These are phyloP conservation scores for Denticeps clupeoides DNA, from an alignment of 2,797 vertebrate species.

Conservation along the genomic window DNA sequence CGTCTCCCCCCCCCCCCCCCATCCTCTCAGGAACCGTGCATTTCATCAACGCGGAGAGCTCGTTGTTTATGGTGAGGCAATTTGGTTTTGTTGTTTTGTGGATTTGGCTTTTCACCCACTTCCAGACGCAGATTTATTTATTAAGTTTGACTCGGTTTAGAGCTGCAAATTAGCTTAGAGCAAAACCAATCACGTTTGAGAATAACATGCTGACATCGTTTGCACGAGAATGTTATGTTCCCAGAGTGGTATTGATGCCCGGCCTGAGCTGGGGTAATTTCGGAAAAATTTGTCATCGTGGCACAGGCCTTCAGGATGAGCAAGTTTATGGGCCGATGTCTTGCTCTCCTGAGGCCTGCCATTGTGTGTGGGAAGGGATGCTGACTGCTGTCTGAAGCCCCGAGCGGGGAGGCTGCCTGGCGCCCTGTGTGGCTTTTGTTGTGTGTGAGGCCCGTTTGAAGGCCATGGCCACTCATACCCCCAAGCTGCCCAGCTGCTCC, in stretches of 20 bases:
- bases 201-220: neutral
- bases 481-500: constrained; percentile 1
- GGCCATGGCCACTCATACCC: neutral
- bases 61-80: constrained; percentile 4
- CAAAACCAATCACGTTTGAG: neutral
- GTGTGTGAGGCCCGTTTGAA: neutral
- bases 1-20: neutral
- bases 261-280: no score
- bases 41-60: neutral
- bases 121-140: neutral
- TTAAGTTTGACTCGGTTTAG: neutral
- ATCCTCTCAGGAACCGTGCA: constrained; percentile 1
- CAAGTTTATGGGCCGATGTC: no score
- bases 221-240: no score
- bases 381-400: neutral
- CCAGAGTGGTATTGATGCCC: no score
- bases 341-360: neutral
- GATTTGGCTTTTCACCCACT: constrained; percentile 4
- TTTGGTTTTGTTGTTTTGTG: constrained; percentile 11
- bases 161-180: neutral
- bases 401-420: neutral
- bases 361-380: no score
- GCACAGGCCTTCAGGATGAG: no score
- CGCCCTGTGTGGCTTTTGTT: constrained; percentile 1
- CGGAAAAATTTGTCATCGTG: no score